Evolutionary conservation across 2,797 vertebrate species (phyloP).

Genomic region (Fringilla coelebs): DNA sequence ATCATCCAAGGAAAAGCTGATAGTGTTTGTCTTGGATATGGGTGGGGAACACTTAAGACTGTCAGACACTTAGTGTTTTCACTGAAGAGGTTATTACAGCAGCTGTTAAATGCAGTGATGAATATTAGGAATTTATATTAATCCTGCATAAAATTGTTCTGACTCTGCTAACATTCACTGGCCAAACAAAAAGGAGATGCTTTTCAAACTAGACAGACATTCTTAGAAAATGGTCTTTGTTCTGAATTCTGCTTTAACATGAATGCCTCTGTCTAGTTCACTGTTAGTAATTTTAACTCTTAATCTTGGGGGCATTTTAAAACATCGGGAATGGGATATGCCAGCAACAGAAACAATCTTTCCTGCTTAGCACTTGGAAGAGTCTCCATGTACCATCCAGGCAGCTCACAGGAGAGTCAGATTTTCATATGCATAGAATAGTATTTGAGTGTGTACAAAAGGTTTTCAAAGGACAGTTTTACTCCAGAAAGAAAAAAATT

Average conservation of each 20-base stretch:
- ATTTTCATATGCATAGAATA: not conserved
- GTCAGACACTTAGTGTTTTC: not conserved
- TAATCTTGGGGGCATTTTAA: not conserved
- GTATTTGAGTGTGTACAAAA: not conserved
- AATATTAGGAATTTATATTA: not conserved
- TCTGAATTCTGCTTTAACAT: not conserved
- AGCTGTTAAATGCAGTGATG: not conserved
- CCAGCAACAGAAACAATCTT: not conserved
- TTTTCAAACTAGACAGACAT: not conserved
- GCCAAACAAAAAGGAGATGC: not conserved
- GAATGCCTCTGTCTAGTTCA: not conserved
- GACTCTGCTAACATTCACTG: not conserved
- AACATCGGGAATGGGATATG: not conserved
- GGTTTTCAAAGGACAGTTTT: not conserved
- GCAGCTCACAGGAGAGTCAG: not conserved
- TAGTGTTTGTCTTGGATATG: constrained; percentile 6
- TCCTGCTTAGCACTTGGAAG: not conserved
- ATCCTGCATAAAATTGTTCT: not conserved
- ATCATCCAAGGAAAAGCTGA: not conserved
- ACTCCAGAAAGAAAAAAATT: not conserved
- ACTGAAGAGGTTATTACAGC: not conserved
- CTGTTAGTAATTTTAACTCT: not conserved
- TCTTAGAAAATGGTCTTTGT: not conserved
- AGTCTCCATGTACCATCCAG: not conserved
- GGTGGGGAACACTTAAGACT: not conserved